Evolutionary conservation across 2,797 vertebrate species (phyloP).

Genomic region (Pagetopsis macropterus): DNA sequence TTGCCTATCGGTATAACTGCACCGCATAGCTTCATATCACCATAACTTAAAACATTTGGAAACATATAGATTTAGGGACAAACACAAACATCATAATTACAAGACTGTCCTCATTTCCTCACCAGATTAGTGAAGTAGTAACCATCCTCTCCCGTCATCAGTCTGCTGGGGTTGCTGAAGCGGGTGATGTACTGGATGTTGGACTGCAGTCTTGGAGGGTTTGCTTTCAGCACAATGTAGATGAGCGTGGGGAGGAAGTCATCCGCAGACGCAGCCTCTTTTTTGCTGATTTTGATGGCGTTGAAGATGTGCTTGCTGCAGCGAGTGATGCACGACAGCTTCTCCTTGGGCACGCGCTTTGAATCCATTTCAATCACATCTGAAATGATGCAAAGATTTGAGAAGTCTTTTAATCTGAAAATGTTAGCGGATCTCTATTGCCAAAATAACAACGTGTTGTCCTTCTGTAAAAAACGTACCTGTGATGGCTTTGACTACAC

Average conservation of each 20-base stretch:
- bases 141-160: slow-evolving; percentile 98
- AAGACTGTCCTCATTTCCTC: slow-evolving; percentile 15
- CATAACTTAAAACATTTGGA: neutral
- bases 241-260: slow-evolving; percentile 98
- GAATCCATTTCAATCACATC: slow-evolving; percentile 99
- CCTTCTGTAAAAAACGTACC: slow-evolving; percentile 78
- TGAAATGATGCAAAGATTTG: slow-evolving; percentile 58
- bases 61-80: neutral
- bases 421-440: neutral
- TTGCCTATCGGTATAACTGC: neutral
- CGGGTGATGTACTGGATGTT: slow-evolving; percentile 99
- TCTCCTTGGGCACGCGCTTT: slow-evolving; percentile 93
- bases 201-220: slow-evolving; percentile 96
- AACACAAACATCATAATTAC: neutral
- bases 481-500: slow-evolving; percentile 98
- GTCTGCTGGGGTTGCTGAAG: slow-evolving; percentile 95
- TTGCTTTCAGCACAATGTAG: slow-evolving; percentile 96
- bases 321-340: slow-evolving; percentile 92
- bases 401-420: neutral
- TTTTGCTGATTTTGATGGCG: slow-evolving; percentile 93
- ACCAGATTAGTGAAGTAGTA: slow-evolving; percentile 99
- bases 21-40: neutral
- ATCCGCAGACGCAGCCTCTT: slow-evolving; percentile 94
- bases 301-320: slow-evolving; percentile 99
- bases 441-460: neutral